These are phyloP conservation scores for Andrena fulva DNA, from an alignment of 2,888 invertebrate species.

Conservation along the genomic window DNA sequence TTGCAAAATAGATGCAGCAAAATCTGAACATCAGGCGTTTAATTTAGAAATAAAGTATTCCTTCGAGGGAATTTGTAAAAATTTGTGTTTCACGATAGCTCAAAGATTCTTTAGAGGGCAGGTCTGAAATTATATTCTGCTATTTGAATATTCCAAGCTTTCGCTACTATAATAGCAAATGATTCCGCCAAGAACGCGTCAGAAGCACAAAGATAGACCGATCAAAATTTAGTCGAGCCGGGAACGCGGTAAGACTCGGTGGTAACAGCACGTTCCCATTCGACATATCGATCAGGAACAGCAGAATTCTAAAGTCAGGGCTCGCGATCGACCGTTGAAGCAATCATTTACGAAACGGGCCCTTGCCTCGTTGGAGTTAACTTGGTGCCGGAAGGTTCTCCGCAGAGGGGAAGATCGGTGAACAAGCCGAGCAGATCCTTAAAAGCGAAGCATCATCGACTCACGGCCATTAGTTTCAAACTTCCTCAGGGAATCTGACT, in stretches of 20 bases:
- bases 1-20: too few relatives aligned
- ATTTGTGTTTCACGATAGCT: too few relatives aligned
- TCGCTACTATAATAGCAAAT: too few relatives aligned
- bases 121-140: too few relatives aligned
- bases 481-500: constrained; percentile 44
- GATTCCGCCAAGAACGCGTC: not conserved
- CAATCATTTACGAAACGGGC: constrained; percentile 34
- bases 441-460: constrained; percentile 64
- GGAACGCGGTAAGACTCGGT: not conserved
- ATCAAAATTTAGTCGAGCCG: not conserved
- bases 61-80: too few relatives aligned
- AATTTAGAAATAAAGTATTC: too few relatives aligned
- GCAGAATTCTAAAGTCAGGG: constrained; percentile 16
- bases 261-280: not conserved
- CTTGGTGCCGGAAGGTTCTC: constrained; percentile 23
- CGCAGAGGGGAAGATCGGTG: constrained; percentile 19
- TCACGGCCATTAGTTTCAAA: constrained; percentile 60
- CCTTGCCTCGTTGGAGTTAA: constrained; percentile 18
- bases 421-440: constrained; percentile 43
- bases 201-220: not conserved
- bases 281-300: constrained; percentile 1
- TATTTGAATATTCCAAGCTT: too few relatives aligned
- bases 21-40: too few relatives aligned
- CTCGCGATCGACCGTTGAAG: constrained; percentile 24
- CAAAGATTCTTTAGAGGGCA: too few relatives aligned